These are phyloP conservation scores for Sibirionetta formosa DNA, from an alignment of 2,797 vertebrate genomes.

Conservation along the genomic window DNA sequence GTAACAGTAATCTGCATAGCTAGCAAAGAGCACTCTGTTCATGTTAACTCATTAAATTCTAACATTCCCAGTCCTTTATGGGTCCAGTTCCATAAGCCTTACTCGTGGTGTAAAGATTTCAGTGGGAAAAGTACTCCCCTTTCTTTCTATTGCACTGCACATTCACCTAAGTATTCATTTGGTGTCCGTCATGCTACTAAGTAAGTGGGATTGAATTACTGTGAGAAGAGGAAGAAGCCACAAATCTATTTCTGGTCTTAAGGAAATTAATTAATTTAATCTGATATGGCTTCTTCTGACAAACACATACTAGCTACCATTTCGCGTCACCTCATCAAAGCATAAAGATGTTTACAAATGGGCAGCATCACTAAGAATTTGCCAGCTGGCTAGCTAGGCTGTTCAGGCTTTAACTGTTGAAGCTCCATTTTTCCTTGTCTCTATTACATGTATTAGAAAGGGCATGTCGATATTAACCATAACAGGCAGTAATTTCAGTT, in stretches of 20 bases:
- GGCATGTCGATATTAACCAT: background rate
- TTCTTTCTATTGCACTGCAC: background rate
- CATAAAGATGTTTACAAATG: constrained; percentile 34
- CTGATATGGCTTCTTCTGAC: background rate
- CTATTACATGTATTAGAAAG: background rate
- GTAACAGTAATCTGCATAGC: background rate
- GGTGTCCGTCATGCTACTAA: background rate
- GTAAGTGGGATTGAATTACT: background rate
- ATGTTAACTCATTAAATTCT: background rate
- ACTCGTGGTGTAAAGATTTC: background rate
- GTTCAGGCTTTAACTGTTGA: background rate
- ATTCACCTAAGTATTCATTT: background rate
- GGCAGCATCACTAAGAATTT: constrained; percentile 11
- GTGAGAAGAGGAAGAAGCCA: background rate
- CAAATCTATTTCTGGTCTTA: constrained; percentile 6
- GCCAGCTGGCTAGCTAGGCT: background rate
- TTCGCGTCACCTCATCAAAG: background rate
- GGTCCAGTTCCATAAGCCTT: background rate
- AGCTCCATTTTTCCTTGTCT: background rate
- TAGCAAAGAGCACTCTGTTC: background rate
- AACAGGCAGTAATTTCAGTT: background rate
- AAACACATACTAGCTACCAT: background rate
- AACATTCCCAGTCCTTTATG: background rate
- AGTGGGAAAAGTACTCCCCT: background rate
- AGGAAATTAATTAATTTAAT: constrained; percentile 28